Percentiles rank a stretch among this genome's conserved stretches.
phyloP scores from a whole-genome alignment of 2,113 vertebrate species.

The Sebastes fasciatus region DNA sequence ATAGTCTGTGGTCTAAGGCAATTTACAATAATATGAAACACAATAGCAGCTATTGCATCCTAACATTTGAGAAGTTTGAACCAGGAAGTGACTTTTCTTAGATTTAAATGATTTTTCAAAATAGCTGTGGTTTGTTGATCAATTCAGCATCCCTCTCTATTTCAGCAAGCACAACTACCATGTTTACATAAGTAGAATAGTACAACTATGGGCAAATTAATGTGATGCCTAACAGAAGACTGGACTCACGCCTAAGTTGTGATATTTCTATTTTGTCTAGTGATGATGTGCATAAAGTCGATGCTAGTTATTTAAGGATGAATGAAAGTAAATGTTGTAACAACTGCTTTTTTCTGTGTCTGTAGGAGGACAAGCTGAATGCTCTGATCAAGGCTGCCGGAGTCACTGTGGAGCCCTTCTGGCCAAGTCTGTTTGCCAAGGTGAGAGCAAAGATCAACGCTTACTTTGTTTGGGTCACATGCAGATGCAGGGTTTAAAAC shows the following conservation, averaged over 20 bases:
- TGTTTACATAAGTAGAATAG: background rate
- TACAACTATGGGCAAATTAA: background rate
- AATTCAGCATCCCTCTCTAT: background rate
- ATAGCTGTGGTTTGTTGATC: background rate
- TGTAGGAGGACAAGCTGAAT: conserved; percentile 92
- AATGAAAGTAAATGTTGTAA: background rate
- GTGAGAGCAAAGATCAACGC: conserved; percentile 68
- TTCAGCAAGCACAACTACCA: background rate
- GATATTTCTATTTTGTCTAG: background rate
- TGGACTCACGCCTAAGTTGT: background rate
- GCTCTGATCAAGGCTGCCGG: conserved; percentile 91
- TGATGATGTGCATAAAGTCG: background rate
- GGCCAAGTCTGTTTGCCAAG: conserved; percentile 93
- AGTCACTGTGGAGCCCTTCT: conserved; percentile 90
- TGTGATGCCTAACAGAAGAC: background rate
- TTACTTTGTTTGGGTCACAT: background rate
- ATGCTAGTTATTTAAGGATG: too few relatives aligned
- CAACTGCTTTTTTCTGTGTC: conserved; percentile 9
- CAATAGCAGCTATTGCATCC: background rate
- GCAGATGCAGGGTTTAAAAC: too few relatives aligned
- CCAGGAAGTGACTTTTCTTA: background rate
- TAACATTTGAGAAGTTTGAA: background rate
- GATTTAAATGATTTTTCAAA: background rate
- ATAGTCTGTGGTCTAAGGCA: too few relatives aligned
- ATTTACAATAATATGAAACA: background rate